A percentile compares a stretch with the other conserved stretches of the same genome.
Conservation (phyloP, 2,797 vertebrate species). For the Phrynocephalus guinanensis region DNA sequence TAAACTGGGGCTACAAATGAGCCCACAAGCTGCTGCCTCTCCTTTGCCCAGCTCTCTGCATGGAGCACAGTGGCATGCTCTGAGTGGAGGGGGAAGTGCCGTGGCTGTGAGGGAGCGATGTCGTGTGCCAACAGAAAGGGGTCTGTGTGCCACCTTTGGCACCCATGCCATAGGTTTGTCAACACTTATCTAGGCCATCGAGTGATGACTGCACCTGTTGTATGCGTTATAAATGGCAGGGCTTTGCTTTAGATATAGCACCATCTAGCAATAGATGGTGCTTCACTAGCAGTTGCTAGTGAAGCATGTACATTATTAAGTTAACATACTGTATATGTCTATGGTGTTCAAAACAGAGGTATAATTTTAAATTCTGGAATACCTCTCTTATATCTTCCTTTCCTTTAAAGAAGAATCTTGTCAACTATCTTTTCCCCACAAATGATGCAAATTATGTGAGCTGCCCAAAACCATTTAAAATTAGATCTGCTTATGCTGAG, state of each 20-base stretch:
- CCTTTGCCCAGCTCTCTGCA: too few relatives aligned
- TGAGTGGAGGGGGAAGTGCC: too few relatives aligned
- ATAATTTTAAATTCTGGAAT: background rate
- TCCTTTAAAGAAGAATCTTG: background rate
- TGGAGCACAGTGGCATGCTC: too few relatives aligned
- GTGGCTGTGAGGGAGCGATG: too few relatives aligned
- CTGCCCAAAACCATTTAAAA: background rate
- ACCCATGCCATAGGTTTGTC: too few relatives aligned
- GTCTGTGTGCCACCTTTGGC: too few relatives aligned
- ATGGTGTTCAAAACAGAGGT: background rate
- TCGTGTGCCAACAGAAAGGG: too few relatives aligned
- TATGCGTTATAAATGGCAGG: background rate
- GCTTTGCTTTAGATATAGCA: background rate
- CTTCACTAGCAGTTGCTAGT: background rate
- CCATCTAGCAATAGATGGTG: background rate
- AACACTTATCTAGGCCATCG: too few relatives aligned
- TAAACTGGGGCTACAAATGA: too few relatives aligned
- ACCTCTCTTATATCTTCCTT: background rate
- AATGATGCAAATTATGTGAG: background rate
- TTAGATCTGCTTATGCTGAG: background rate
- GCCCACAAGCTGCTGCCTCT: too few relatives aligned
- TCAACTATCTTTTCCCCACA: background rate
- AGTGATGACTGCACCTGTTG: too few relatives aligned
- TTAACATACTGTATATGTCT: background rate
- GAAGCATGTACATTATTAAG: too few relatives aligned